Evolutionary conservation across 2,113 vertebrate species (phyloP), one percentile per base, ranked within the genome.

Genomic region (Petromus typicus): DNA sequence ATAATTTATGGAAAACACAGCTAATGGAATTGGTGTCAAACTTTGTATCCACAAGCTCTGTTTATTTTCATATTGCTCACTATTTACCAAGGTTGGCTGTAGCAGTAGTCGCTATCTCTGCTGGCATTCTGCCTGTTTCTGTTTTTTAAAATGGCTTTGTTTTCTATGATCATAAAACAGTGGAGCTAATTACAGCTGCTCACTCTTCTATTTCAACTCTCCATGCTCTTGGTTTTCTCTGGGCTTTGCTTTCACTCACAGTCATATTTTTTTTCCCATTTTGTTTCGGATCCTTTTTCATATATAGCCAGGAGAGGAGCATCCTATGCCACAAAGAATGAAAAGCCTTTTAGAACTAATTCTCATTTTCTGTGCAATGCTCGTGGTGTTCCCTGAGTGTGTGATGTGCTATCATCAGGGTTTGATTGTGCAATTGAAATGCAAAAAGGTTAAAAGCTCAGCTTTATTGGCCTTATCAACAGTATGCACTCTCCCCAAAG

Each of bases 391-490:
- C 66, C 94, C 25, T 6, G 86, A 93, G 91, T 67, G 1, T 83
- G 82, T 95, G 86, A 63, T 97, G 34, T 79, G 12, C 16, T 67
- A 89, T 76, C 66, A 92, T 84, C 2, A 93, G n/a, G 94, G 95
- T 97, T 90, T 92, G 71, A 90, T 96, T 94, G 91, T 95, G 81
- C 66, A 95, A 67, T 69, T 92, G 78, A 97, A 98, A 97, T 94
- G 93, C 80, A 96, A 91, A 96, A 97, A 96, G 80, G 92, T 97
- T 97, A 97, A 97, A 95, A 97, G 51, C 20, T 56, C 93, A 2
- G 4, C 92, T 98, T 98, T 92, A 81, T 86, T 69, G 95, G 91
- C 71, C 95, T 97, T 96, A 97, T 97, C 96, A 96, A 96, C 89
- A 91, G 61, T 94, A 94, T 91, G 79, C 96, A 97, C 69, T 95